Evolutionary conservation across 1,140 invertebrate species (phyloP).

Genomic region (Lithobius niger): DNA sequence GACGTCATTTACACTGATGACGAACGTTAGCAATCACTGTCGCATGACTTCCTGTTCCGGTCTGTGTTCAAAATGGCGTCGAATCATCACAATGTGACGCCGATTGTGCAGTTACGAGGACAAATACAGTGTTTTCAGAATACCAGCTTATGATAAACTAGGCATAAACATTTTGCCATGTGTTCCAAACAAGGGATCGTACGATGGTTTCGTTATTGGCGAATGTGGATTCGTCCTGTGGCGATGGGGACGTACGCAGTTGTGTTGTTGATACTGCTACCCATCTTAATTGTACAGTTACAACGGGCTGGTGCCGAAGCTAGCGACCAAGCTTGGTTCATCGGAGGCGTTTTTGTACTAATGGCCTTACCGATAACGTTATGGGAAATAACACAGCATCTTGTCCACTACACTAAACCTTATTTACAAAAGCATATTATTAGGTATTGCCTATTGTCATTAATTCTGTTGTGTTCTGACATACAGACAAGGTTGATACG

Average conservation of each 20-base stretch:
- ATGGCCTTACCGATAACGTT: constrained; percentile 80
- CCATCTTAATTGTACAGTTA: constrained; percentile 55
- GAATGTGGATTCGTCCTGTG: constrained; percentile 73
- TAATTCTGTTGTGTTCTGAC: constrained; percentile 7
- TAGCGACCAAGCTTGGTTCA: constrained; percentile 51
- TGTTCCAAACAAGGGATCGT: no score
- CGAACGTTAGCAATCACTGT: no score
- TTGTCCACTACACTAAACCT: constrained; percentile 86
- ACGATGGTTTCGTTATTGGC: constrained; percentile 41
- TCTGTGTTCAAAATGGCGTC: no score
- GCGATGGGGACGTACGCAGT: constrained; percentile 63
- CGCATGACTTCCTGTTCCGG: no score
- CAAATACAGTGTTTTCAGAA: no score
- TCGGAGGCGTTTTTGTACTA: constrained; percentile 80
- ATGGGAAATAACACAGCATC: constrained; percentile 87
- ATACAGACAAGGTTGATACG: no score
- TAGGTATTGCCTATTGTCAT: constrained; percentile 45
- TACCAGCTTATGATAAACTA: no score
- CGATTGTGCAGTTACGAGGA: no score
- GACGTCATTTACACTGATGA: no score
- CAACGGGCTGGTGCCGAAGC: constrained; percentile 22
- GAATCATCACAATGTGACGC: no score
- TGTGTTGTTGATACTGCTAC: constrained; percentile 66
- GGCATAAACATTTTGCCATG: no score
- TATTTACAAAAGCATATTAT: constrained; percentile 88